These are phyloP conservation scores for Liopterus haemorrhoidalis DNA, from an alignment of 2,888 invertebrate genomes.

Conservation along the genomic window DNA sequence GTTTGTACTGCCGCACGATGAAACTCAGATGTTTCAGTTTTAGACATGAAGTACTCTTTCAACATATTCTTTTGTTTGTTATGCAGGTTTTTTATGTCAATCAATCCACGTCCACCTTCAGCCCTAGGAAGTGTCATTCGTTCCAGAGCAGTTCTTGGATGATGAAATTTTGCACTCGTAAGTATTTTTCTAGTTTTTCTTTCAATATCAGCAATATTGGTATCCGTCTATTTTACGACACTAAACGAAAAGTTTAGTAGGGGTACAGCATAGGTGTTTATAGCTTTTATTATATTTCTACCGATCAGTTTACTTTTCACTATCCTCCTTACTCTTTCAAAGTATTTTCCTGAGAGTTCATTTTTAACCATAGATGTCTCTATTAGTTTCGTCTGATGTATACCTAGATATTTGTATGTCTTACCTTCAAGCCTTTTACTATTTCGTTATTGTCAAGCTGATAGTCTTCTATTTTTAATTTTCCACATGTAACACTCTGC, in stretches of 20 bases:
- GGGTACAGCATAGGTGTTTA: not conserved
- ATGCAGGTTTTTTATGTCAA: not conserved
- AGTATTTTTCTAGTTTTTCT: slow-evolving; percentile 12
- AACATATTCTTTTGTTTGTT: slow-evolving; percentile 4
- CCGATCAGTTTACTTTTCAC: not conserved
- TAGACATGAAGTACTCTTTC: slow-evolving; percentile 5
- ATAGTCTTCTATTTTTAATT: too few species aligned
- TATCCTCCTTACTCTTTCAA: not conserved
- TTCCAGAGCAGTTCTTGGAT: slow-evolving; percentile 10
- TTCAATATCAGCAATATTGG: slow-evolving; percentile 4
- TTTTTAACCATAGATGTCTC: too few species aligned
- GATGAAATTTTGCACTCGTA: slow-evolving; percentile 13
- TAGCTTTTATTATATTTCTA: not conserved
- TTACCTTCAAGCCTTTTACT: too few species aligned
- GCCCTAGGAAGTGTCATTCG: slow-evolving; percentile 10
- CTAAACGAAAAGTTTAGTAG: slow-evolving; percentile 3
- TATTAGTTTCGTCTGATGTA: too few species aligned
- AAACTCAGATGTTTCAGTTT: not conserved
- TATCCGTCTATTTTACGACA: slow-evolving; percentile 11
- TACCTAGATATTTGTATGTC: too few species aligned
- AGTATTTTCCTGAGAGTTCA: not conserved
- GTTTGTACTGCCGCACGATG: not conserved
- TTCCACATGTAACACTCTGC: too few species aligned
- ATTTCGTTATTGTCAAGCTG: too few species aligned
- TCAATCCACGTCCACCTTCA: slow-evolving; percentile 11